A percentile compares a stretch with the other conserved stretches of the same genome.
These are phyloP conservation scores for Esox lucius DNA, from an alignment of 2,797 vertebrate species.

Conservation along the genomic window DNA sequence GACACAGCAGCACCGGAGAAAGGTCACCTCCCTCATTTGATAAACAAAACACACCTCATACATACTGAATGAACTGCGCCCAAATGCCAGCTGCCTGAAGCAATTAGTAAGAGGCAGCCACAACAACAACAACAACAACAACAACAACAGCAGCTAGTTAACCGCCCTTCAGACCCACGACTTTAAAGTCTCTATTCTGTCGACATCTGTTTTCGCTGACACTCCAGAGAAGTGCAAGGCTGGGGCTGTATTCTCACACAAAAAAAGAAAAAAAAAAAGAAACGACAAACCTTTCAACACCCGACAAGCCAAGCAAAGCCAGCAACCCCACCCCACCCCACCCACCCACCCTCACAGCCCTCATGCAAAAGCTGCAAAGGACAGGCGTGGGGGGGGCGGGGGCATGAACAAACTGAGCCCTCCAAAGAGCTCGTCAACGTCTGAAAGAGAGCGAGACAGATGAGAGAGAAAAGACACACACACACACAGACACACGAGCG, in stretches of 20 bases:
- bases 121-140: constrained; percentile 5
- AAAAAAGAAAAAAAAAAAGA: constrained; percentile 57
- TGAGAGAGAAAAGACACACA: constrained; percentile 42
- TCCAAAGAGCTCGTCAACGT: constrained; percentile 49
- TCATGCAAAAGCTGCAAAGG: constrained; percentile 43
- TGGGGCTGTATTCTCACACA: constrained; percentile 29
- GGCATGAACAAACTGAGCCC: constrained; percentile 28
- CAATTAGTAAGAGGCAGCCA: constrained; percentile 6
- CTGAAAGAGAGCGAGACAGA: constrained; percentile 41
- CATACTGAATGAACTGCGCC: background rate
- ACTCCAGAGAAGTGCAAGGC: constrained; percentile 24
- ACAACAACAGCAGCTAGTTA: constrained; percentile 6
- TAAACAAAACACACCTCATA: background rate
- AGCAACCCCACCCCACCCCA: constrained; percentile 18
- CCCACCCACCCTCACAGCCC: constrained; percentile 23
- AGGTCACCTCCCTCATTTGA: constrained; percentile 1
- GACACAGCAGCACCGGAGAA: constrained; percentile 9
- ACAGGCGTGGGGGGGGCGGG: constrained; percentile 30
- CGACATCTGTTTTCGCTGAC: background rate
- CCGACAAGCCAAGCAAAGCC: constrained; percentile 37
- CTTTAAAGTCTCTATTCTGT: background rate
- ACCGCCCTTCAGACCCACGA: constrained; percentile 26
- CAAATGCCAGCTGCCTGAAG: background rate
- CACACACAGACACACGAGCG: background rate
- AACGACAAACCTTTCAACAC: constrained; percentile 59